Evolutionary conservation across 2,888 invertebrate species (phyloP).

Genomic region (Tipula helvola): DNA sequence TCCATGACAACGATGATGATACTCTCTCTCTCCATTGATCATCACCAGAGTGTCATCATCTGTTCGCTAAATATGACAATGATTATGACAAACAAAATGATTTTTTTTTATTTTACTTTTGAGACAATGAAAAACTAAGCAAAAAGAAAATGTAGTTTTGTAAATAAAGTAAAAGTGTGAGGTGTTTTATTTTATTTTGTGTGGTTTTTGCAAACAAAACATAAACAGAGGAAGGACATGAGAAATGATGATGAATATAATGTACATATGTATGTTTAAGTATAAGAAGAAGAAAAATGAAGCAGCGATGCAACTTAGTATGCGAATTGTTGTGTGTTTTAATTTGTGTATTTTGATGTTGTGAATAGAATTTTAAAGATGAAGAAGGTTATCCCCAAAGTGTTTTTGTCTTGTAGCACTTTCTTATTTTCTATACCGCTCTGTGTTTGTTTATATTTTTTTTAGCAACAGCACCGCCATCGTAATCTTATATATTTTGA

Average conservation of each 20-base stretch:
- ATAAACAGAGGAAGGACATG: not conserved
- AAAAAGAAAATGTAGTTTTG: not conserved
- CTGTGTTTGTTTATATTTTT: not conserved
- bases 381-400: not conserved
- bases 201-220: not conserved
- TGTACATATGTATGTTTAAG: not conserved
- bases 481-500: not conserved
- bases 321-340: slow-evolving; percentile 8
- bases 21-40: not conserved
- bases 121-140: not conserved
- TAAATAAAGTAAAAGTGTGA: not conserved
- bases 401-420: slow-evolving; percentile 4
- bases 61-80: not conserved
- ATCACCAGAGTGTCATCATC: not conserved
- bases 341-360: slow-evolving; percentile 8
- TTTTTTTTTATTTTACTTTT: not conserved
- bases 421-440: not conserved
- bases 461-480: not conserved
- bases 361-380: not conserved
- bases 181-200: not conserved
- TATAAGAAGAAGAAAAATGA: not conserved
- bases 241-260: not conserved
- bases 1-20: not conserved
- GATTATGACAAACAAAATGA: not conserved
- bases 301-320: not conserved